Base-by-base conservation (phyloP, 2,113 vertebrate species). In the Heptranchias perlo region DNA sequence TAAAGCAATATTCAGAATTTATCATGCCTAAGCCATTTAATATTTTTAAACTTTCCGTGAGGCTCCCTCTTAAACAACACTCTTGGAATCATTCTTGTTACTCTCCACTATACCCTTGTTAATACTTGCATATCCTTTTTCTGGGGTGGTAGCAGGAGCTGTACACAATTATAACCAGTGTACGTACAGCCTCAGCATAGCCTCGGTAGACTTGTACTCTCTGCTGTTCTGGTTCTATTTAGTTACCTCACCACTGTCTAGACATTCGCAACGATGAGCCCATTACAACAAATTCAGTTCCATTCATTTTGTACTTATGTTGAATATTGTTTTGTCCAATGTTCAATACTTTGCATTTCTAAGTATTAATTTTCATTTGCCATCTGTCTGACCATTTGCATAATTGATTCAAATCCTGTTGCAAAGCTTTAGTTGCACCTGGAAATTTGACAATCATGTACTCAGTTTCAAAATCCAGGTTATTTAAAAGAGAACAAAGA, bases 341-440 rank as follows among this genome's bases (percentile, higher is more conserved):
- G 54, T 61, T 92, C 87, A 92, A 93, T n/a, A 64, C 58, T 93
- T 82, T 82, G 76, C 76, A 82, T 82, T 82, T 82, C 76, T 82
- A 82, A 44, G 76, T 82, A 82, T 44, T 82, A 82, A 82, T 82
- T 82, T 93, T 64, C 58, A 93, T 64, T n/a, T 64, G 89, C 18
- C 89, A 18, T 93, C 58, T 93, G 76, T 44, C n/a, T n/a, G n/a
- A n/a, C 39, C 44, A 82, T 82, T 82, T 82, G 76, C 76, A 82
- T 82, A 44, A 82, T 82, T 44, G 76, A 82, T 82, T 82, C 58
- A 39, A 61, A 93, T 64, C 61, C 54, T 23, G 39, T 58, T 62
- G 89, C 89, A 93, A 93, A 93, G 89, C 16, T 39, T 39, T 39
- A 62, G 54, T n/a, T 62, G 18, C n/a, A 93, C 64, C n/a, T 93